Base-by-base conservation (phyloP, 2,797 vertebrate genomes). In the Corythornis leucogaster region DNA sequence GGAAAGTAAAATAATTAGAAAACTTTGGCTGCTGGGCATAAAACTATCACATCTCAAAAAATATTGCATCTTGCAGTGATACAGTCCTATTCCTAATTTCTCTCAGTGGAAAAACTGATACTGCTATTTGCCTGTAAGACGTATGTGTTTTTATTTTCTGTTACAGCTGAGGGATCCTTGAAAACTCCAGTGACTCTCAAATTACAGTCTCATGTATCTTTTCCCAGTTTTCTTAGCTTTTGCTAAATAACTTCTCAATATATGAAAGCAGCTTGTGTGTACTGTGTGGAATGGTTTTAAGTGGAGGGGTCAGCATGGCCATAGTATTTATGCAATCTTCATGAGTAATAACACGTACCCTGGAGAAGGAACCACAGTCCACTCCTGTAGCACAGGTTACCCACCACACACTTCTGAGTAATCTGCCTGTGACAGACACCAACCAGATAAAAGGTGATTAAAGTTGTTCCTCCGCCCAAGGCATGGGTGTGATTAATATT, bases 301-400 rank as follows among this genome's bases (percentile, higher is more conserved):
- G 62, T 1, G 1, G 69, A 87, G 51, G 42, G 73, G 55, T 75
- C 63, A 42, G 38, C 4, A 25, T 2, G 30, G 51, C 18, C 46
- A 35, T 1, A 9, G 73, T 67, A 75, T 64, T 87, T 63, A 80
- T 14, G 43, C 2, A 40, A 48, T 28, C 54, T 81, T 73, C 15
- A 21, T 21, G n/a, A 66, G 7, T 8, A 75, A 57, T 8, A 62
- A 43, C 0, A 0, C 0, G 0, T 12, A 5, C 28, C 61, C 66
- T 43, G 75, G 46, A 90, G 61, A 45, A 61, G n/a, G 2, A 35
- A 15, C 31, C n/a, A n/a, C 0, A 0, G 51, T 88, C 67, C 1
- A 7, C 50, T 89, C 59, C 63, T 48, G 28, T 24, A 74, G 54
- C 46, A 76, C 46, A 48, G 79, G 51, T 83, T 90, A 58, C 61